Evolutionary conservation across 2,797 vertebrate species (phyloP), one percentile per base, ranked within the genome.

Genomic region (Steatocranus sp.): DNA sequence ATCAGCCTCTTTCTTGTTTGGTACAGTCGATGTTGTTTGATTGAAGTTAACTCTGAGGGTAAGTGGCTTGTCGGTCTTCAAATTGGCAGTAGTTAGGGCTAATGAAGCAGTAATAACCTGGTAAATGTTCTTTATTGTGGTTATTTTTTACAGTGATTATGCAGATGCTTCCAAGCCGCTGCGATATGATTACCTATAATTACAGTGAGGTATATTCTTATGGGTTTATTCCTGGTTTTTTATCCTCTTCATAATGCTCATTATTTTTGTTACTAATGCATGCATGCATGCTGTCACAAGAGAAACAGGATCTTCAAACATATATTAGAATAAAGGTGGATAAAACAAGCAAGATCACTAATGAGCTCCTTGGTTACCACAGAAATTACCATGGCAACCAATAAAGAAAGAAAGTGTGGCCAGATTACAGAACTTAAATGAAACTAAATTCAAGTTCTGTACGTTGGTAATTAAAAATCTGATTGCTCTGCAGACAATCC

Each of bases 131-230:
- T 85, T 89, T 83, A 82, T 75, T 82, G 56, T 80, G 51, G 34
- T 58, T 91, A 83, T 86, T 89, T 87, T 83, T 88, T 80, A 48
- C 75, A 81, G n/a, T 79, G 84, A 87, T 87, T 80, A 86, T 63
- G 83, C 84, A 18, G 77, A 85, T 91, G 75, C 63, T 58, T 83
- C 83, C 54, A 34, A 79, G 85, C 76, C 36, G 49, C 63, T 1
- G 79, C 82, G n/a, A 79, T 50, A 68, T 90, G 82, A 89, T 93
- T 87, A 91, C 79, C 82, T 83, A 80, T 93, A 91, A 95, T 93
- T 88, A 86, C 81, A 75, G 27, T 1, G 32, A 84, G 83, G 56
- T 76, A 58, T 80, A 78, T 38, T 85, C 79, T 78, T 83, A 49
- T 81, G 75, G 76, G 54, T 79, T 61, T 83, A 38, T 63, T 20